These are phyloP conservation scores for Dermochelys coriacea DNA, from an alignment of 2,797 vertebrate species.

Conservation along the genomic window DNA sequence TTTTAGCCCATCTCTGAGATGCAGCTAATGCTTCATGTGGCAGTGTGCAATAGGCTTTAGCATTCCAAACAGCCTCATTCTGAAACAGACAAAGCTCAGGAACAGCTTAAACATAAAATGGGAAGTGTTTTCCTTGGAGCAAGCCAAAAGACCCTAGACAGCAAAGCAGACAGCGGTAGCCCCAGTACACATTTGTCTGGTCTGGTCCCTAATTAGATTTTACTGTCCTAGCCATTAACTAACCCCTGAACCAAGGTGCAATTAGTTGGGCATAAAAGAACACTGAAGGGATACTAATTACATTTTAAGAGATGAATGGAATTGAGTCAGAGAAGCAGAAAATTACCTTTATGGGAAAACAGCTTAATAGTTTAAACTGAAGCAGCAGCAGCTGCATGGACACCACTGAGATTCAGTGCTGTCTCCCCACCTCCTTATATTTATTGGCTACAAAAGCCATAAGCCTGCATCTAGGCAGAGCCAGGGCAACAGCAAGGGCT, in stretches of 20 bases:
- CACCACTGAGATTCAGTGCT: neutral
- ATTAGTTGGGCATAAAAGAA: conserved; percentile 77
- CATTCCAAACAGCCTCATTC: neutral
- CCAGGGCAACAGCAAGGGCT: neutral
- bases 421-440: neutral
- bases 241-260: conserved; percentile 76
- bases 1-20: neutral
- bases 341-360: conserved; percentile 78
- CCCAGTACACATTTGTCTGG: conserved; percentile 47
- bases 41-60: neutral
- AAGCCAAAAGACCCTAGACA: conserved; percentile 25
- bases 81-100: conserved; percentile 4
- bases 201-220: conserved; percentile 63
- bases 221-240: conserved; percentile 67
- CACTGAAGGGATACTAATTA: conserved; percentile 75
- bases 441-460: neutral
- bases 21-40: neutral
- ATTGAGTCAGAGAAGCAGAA: conserved; percentile 80
- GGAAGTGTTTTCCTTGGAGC: neutral
- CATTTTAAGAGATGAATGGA: conserved; percentile 73
- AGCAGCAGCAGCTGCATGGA: neutral
- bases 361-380: conserved; percentile 52
- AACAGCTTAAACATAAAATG: conserved; percentile 24
- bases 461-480: neutral
- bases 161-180: neutral